Base-by-base conservation (phyloP, 2,797 vertebrate species). In the Pelobates cultripes region DNA sequence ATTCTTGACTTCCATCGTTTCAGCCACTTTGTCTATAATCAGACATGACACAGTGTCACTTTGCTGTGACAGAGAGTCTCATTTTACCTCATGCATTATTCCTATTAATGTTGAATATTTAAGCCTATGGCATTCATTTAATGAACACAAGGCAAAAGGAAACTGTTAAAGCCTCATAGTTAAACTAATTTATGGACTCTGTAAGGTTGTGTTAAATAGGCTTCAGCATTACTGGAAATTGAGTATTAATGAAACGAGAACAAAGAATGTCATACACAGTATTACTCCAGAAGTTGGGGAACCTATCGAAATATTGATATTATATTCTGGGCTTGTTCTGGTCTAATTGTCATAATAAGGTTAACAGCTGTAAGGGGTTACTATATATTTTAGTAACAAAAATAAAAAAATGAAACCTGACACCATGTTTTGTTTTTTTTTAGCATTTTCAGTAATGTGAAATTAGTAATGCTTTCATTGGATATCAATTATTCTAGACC, bases 181-280 rank as follows among this genome's bases (percentile, higher is more conserved):
- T 71, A 73, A 75, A 74, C 88, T 90, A 84, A 86, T 87, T 88
- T 87, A 83, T 84, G 68, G 80, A 75, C 74, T 75, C 72, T 86
- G 73, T 78, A 85, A 86, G 53, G 73, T 87, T 43, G 72, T 83
- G 83, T 90, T 87, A 85, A 88, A 87, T 74, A 89, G 79, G 84
- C 71, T 53, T 87, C 85, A 82, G 71, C 75, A 43, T 90, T 89
- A 89, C 88, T 90, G 85, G 83, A 85, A 89, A 85, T 86, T 84
- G 85, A 73, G 73, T 87, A 86, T 89, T 89, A 88, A 87, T 90
- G 87, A 89, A 90, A 90, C 86, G 68, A 84, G 85, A 84, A 77
- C 79, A 71, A 40, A 85, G 57, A 83, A 84, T 12, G 51, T 76
- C 84, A 87, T 87, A 47, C 55, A 70, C 53, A 40, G 51, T 69